These are phyloP conservation scores for Pachyuromys duprasi DNA, from an alignment of 2,797 vertebrate genomes.

Conservation along the genomic window DNA sequence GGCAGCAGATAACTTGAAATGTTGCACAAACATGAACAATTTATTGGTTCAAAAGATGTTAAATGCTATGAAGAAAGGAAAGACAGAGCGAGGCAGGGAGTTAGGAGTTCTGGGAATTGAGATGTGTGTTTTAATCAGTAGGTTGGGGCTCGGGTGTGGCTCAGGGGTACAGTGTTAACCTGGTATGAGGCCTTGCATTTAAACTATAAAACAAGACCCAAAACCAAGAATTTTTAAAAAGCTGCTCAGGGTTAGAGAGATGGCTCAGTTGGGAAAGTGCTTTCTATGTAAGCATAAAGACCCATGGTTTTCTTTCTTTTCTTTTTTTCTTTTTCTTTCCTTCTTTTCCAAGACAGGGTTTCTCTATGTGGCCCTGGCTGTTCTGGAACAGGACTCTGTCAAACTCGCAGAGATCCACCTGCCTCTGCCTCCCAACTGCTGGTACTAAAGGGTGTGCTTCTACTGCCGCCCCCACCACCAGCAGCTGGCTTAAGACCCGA, in stretches of 20 bases:
- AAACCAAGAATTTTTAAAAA: not conserved
- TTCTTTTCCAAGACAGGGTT: too few species aligned
- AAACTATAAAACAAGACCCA: not conserved
- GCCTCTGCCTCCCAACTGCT: too few species aligned
- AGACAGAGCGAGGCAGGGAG: not conserved
- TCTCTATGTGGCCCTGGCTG: too few species aligned
- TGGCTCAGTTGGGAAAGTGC: not conserved
- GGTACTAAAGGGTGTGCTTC: too few species aligned
- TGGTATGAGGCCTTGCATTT: not conserved
- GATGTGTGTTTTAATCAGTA: not conserved
- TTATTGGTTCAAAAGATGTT: not conserved
- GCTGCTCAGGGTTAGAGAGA: not conserved
- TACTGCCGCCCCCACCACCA: too few species aligned
- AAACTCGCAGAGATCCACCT: too few species aligned
- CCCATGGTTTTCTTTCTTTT: not conserved
- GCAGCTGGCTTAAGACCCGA: too few species aligned
- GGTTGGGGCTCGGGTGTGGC: too few species aligned
- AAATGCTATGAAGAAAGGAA: not conserved
- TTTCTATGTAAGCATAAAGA: not conserved
- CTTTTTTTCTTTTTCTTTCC: too few species aligned
- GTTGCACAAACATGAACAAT: not conserved
- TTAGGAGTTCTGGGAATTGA: not conserved
- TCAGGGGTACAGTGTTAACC: not conserved
- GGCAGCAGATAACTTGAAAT: not conserved
- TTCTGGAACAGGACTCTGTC: too few species aligned